Conservation (phyloP, 2,113 vertebrate species). For the Pelvicachromis taeniatus region DNA sequence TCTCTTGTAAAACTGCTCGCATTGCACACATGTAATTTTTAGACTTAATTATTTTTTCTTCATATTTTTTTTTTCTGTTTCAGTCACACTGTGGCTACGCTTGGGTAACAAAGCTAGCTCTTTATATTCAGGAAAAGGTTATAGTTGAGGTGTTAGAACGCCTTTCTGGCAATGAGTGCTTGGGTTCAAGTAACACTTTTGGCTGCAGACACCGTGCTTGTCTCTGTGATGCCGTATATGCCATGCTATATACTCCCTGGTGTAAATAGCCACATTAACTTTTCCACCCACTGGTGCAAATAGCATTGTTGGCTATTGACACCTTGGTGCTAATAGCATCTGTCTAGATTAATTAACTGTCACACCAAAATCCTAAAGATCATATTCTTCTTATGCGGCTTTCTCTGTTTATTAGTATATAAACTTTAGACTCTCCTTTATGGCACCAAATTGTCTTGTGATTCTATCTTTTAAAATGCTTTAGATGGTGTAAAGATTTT, state of each 20-base stretch:
- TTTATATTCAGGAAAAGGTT: background rate
- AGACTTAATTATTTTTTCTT: background rate
- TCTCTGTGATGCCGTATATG: background rate
- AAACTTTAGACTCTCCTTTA: background rate
- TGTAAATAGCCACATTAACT: background rate
- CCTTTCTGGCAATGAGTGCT: background rate
- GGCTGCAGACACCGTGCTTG: background rate
- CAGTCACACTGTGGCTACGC: background rate
- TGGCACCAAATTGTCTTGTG: background rate
- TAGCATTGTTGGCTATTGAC: background rate
- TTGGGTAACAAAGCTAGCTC: background rate
- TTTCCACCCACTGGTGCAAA: background rate
- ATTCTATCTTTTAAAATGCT: background rate
- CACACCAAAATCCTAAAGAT: background rate
- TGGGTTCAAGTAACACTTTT: background rate
- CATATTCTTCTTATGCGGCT: background rate
- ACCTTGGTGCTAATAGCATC: background rate
- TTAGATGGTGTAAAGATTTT: background rate
- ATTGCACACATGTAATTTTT: background rate
- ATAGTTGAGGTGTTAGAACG: background rate
- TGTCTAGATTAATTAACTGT: background rate
- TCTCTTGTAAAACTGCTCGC: background rate
- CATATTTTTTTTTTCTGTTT: background rate
- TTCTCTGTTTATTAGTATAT: background rate
- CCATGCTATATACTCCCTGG: background rate